phyloP scores from a whole-genome alignment of 1,140 invertebrate species.

The Stegodyphus mimosarum region DNA sequence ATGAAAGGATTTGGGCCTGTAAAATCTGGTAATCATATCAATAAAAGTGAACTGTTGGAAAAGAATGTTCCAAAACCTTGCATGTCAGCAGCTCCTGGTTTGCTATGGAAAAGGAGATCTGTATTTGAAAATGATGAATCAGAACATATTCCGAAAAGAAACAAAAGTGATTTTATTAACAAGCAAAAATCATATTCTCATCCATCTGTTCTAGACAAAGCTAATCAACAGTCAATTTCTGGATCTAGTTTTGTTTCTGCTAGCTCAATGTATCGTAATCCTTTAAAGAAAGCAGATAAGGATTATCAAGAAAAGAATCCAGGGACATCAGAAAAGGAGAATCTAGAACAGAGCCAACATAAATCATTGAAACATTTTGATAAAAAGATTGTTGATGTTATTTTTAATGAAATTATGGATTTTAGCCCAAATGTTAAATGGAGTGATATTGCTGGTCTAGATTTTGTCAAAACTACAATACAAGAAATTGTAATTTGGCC shows the following conservation, averaged over 20 bases:
- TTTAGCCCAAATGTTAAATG: conserved; percentile 86
- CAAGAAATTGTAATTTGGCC: conserved; percentile 98
- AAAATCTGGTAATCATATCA: too few relatives aligned
- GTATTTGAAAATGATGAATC: neutral
- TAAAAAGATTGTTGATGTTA: conserved; percentile 79
- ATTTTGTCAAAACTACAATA: conserved; percentile 87
- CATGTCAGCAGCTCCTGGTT: too few relatives aligned
- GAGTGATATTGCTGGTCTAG: conserved; percentile 89
- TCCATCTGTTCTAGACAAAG: too few relatives aligned
- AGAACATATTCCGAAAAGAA: neutral
- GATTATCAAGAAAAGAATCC: conserved; percentile 10
- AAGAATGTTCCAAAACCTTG: too few relatives aligned
- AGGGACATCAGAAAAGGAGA: neutral
- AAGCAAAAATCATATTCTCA: neutral
- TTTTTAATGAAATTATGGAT: conserved; percentile 76
- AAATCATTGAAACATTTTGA: conserved; percentile 74
- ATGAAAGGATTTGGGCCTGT: too few relatives aligned
- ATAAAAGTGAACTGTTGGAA: too few relatives aligned
- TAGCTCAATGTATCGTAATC: conserved; percentile 40
- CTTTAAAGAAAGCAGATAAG: conserved; percentile 15
- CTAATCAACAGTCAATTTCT: neutral
- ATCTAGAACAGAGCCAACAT: conserved; percentile 60
- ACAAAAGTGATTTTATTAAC: neutral
- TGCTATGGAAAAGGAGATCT: too few relatives aligned
- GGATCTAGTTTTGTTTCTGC: conserved; percentile 28